Conservation (phyloP, 2,797 vertebrate genomes). For the Chaetophractus vellerosus region DNA sequence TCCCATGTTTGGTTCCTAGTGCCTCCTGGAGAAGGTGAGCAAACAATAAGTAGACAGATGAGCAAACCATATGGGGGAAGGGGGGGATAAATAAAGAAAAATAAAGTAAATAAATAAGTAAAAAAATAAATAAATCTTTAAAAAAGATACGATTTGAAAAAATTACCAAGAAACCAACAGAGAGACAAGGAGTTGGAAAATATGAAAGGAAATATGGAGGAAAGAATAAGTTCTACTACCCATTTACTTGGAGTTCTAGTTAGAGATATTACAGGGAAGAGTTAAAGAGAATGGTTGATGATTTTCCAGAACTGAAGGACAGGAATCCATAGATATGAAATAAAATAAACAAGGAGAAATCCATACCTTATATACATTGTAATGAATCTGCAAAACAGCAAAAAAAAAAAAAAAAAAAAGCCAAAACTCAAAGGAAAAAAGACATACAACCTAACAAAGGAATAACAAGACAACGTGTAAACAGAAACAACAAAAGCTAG, state of each 20-base stretch:
- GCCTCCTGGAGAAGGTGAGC: too few relatives aligned
- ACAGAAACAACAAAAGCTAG: not conserved
- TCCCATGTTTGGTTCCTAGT: too few relatives aligned
- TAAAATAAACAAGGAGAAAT: conserved; percentile 8
- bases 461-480: not conserved
- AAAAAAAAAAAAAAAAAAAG: not conserved
- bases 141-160: not conserved
- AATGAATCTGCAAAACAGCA: not conserved
- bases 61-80: too few relatives aligned
- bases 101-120: too few relatives aligned
- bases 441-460: not conserved
- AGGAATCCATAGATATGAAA: not conserved
- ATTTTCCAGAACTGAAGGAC: not conserved
- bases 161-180: not conserved
- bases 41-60: too few relatives aligned
- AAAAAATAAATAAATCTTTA: too few relatives aligned
- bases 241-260: not conserved
- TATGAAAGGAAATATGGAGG: not conserved
- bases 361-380: not conserved
- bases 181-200: not conserved
- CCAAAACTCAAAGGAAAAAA: not conserved
- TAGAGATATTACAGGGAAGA: not conserved
- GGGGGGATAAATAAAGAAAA: too few relatives aligned
- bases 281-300: not conserved
- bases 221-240: not conserved